phyloP scores from a whole-genome alignment of 1,140 invertebrate species.

The Drosophila nannoptera region DNA sequence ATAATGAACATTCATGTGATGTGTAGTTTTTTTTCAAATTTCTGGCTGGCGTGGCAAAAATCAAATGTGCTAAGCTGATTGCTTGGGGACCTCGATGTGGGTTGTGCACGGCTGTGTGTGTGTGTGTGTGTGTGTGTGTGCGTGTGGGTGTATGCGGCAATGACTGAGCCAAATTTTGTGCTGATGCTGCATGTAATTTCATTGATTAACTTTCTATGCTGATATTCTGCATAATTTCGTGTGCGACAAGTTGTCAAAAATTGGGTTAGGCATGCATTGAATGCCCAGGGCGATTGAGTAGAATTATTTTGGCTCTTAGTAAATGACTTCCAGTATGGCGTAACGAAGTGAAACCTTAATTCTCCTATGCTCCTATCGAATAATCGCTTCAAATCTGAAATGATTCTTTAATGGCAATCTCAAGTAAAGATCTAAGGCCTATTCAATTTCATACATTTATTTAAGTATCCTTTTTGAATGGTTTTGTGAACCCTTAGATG shows the following conservation, averaged over 20 bases:
- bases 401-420: no score
- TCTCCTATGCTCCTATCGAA: no score
- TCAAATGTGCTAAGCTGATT: conserved; percentile 73
- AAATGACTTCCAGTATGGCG: neutral
- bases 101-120: neutral
- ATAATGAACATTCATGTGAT: conserved; percentile 65
- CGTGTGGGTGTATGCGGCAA: conserved; percentile 6
- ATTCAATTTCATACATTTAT: no score
- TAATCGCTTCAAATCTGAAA: no score
- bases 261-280: conserved; percentile 52
- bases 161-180: conserved; percentile 47
- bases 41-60: conserved; percentile 54
- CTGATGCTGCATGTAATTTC: conserved; percentile 61
- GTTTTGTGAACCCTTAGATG: neutral
- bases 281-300: conserved; percentile 9
- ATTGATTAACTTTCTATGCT: conserved; percentile 70
- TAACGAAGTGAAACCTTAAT: neutral
- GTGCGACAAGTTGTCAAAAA: conserved; percentile 68
- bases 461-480: neutral
- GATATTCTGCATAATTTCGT: conserved; percentile 64
- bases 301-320: neutral
- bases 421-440: no score
- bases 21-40: conserved; percentile 29
- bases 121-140: conserved; percentile 1
- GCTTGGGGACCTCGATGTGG: conserved; percentile 56